A percentile compares a stretch with the other conserved stretches of the same genome.
Evolutionary conservation across 2,113 vertebrate genomes (phyloP).

Genomic region (Tupaia tana): DNA sequence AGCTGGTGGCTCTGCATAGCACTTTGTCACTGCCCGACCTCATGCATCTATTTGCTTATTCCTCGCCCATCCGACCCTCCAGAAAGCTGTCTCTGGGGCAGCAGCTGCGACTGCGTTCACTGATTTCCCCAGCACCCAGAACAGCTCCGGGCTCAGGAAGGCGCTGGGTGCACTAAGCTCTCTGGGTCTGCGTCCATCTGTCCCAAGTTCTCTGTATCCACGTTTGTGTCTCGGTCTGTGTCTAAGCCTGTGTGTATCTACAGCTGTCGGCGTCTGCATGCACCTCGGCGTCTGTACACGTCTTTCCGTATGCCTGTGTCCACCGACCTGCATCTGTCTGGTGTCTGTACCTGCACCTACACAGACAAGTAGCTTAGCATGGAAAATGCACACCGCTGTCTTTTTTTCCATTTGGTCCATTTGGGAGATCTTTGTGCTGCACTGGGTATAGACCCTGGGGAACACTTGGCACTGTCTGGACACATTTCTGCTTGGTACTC

Average conservation of each 20-base stretch:
- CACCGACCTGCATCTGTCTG: too few relatives aligned
- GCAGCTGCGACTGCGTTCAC: too few relatives aligned
- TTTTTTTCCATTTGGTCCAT: background rate
- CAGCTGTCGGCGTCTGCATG: background rate
- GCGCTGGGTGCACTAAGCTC: background rate
- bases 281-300: too few relatives aligned
- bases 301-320: too few relatives aligned
- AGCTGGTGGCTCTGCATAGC: background rate
- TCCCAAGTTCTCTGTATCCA: background rate
- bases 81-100: background rate
- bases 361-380: too few relatives aligned
- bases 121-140: background rate
- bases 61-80: background rate
- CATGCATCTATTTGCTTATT: background rate
- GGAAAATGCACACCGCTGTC: background rate
- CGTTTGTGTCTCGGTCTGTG: background rate
- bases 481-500: background rate
- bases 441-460: background rate
- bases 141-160: background rate
- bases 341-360: too few relatives aligned
- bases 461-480: background rate
- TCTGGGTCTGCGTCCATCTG: background rate
- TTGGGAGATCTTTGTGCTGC: background rate
- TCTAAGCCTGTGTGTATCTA: background rate
- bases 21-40: too few relatives aligned